Conservation (phyloP, 2,797 vertebrate species). For the Lacerta agilis region DNA sequence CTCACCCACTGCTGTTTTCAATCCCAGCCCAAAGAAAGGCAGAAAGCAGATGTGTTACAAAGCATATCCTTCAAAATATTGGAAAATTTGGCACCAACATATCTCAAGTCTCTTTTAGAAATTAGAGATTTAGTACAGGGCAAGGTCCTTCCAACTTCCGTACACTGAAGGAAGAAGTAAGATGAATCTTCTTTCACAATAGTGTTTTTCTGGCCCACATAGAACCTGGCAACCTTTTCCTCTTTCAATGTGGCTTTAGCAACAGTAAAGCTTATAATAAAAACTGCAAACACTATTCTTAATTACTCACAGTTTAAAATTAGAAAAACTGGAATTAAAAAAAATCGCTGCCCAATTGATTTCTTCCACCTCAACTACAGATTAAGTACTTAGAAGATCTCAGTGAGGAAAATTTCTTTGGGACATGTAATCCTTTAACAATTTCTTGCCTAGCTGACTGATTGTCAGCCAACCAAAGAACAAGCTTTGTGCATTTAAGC, state of each 20-base stretch:
- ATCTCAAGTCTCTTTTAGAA: not conserved
- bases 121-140: no score
- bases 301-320: not conserved
- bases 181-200: not conserved
- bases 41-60: not conserved
- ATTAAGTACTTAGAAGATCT: constrained; percentile 29
- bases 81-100: not conserved
- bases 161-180: not conserved
- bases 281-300: not conserved
- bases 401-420: constrained; percentile 36
- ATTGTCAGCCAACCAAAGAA: constrained; percentile 57
- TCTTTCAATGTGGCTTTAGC: not conserved
- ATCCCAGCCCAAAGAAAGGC: not conserved
- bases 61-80: not conserved
- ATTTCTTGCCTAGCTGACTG: constrained; percentile 50
- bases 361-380: constrained; percentile 1
- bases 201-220: not conserved
- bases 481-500: constrained; percentile 54
- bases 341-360: not conserved
- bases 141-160: no score
- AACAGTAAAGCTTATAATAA: not conserved
- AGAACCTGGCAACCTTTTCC: not conserved
- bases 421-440: not conserved
- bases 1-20: no score
- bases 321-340: not conserved